These are phyloP conservation scores for Cyclura pinguis DNA, from an alignment of 2,797 vertebrate genomes.

Conservation along the genomic window DNA sequence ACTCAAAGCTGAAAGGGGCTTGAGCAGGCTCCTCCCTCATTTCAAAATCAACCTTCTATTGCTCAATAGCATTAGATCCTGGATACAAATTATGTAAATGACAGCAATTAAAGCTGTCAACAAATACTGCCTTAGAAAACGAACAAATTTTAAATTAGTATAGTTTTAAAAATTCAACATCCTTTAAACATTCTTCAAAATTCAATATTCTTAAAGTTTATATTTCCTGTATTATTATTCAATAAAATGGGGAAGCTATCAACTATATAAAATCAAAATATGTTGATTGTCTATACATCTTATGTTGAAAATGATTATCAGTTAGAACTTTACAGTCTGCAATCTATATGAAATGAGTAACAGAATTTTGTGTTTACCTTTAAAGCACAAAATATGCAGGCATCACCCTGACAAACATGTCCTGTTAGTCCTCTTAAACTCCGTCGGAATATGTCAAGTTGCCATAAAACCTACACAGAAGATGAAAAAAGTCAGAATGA, in stretches of 20 bases:
- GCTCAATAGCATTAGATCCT: background rate
- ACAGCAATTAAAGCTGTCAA: background rate
- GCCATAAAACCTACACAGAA: slow-evolving; percentile 91
- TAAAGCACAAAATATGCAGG: slow-evolving; percentile 97
- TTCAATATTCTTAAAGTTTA: background rate
- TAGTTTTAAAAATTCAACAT: background rate
- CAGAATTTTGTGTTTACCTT: slow-evolving; percentile 84
- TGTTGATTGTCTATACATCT: background rate
- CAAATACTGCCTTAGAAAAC: background rate
- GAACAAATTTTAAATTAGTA: background rate
- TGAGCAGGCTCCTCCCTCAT: background rate
- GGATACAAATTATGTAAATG: background rate
- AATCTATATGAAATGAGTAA: slow-evolving; percentile 6
- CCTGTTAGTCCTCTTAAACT: slow-evolving; percentile 94
- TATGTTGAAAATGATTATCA: background rate
- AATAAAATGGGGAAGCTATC: background rate
- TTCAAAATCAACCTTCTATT: background rate
- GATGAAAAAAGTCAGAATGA: slow-evolving; percentile 32
- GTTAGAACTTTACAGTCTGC: background rate
- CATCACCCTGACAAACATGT: slow-evolving; percentile 94
- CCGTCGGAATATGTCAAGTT: slow-evolving; percentile 96
- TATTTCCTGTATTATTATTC: background rate
- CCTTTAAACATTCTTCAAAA: background rate
- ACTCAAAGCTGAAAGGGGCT: no score
- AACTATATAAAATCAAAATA: background rate